These are phyloP conservation scores for Cremastinae sp. DNA, from an alignment of 2,888 invertebrate species.

Conservation along the genomic window DNA sequence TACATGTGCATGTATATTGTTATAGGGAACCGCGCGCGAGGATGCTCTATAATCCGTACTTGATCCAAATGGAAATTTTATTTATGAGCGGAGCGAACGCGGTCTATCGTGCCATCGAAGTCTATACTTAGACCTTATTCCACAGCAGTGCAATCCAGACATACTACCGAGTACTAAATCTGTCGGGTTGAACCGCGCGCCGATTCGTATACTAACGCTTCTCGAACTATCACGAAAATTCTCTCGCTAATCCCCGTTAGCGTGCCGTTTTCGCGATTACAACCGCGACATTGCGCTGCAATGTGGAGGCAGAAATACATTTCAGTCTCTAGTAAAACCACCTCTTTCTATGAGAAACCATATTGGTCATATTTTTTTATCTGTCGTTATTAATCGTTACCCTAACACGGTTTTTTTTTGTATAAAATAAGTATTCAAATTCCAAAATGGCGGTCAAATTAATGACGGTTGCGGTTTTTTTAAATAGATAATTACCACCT, in stretches of 20 bases:
- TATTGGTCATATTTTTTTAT: too few species aligned
- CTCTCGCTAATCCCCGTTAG: constrained; percentile 1
- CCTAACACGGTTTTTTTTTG: too few species aligned
- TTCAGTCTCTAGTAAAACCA: too few species aligned
- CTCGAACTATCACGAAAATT: constrained; percentile 52
- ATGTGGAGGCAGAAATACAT: too few species aligned
- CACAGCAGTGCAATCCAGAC: constrained; percentile 11
- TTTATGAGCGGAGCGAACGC: constrained; percentile 36
- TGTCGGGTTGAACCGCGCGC: constrained; percentile 15
- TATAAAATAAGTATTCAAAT: too few species aligned
- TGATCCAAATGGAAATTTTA: constrained; percentile 27
- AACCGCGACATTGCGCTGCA: too few species aligned
- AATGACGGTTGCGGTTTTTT: too few species aligned
- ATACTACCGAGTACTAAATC: constrained; percentile 26
- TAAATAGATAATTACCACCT: too few species aligned
- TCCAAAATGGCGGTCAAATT: too few species aligned
- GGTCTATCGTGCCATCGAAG: constrained; percentile 33
- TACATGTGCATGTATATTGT: neutral
- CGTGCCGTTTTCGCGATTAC: constrained; percentile 28
- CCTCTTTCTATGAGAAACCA: too few species aligned
- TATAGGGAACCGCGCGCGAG: too few species aligned
- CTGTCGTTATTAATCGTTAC: too few species aligned
- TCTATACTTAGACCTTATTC: constrained; percentile 40
- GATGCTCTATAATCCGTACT: neutral
- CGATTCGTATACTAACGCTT: constrained; percentile 23